Conservation (phyloP, 1,140 invertebrate genomes). For the Bicyclus anynana region DNA sequence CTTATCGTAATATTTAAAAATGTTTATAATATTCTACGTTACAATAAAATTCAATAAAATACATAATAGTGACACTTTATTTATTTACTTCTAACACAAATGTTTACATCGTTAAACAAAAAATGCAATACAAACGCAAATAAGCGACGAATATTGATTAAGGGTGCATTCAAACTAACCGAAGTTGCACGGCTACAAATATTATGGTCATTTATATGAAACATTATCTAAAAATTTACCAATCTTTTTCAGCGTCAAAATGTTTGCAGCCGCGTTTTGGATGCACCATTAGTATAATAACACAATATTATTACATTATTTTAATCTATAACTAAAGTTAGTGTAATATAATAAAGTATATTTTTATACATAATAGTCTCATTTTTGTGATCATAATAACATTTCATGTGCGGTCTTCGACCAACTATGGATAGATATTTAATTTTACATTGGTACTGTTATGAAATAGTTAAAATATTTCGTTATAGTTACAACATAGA, state of each 20-base stretch:
- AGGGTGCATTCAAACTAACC: background rate
- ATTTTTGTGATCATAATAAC: background rate
- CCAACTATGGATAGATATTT: background rate
- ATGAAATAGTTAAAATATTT: no score
- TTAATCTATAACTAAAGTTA: conserved; percentile 1
- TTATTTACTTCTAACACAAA: conserved; percentile 55
- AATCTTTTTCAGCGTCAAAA: no score
- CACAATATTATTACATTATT: background rate
- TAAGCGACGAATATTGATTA: background rate
- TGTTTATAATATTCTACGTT: background rate
- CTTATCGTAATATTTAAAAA: no score
- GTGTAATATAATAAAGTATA: background rate
- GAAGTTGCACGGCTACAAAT: no score
- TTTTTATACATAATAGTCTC: background rate
- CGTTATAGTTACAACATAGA: no score
- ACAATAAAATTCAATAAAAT: conserved; percentile 10
- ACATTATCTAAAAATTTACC: no score
- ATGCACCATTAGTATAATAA: background rate
- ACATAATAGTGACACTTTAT: conserved; percentile 45
- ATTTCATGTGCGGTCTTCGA: background rate
- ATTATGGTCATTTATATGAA: no score
- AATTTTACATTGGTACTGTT: no score
- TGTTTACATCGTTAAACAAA: conserved; percentile 2
- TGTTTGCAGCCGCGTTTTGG: no score
- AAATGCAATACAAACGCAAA: conserved; percentile 4